Evolutionary conservation across 2,797 vertebrate species (phyloP).

Genomic region (Leucoraja ocellata): DNA sequence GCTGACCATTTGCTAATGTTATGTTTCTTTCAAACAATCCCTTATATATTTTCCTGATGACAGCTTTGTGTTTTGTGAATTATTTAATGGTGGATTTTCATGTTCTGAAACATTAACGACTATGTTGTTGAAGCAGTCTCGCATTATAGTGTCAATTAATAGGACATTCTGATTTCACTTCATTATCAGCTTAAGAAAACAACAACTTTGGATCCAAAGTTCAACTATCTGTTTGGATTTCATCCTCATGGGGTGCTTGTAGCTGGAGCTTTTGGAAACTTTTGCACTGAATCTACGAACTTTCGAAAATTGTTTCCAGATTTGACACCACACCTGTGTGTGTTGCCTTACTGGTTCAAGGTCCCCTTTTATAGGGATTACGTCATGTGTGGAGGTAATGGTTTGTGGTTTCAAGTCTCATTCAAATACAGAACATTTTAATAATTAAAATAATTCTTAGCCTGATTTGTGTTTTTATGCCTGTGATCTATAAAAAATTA

Average conservation of each 20-base stretch:
- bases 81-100: background rate
- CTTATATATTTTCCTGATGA: background rate
- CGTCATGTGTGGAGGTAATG: slow-evolving; percentile 72
- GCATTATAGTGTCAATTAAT: background rate
- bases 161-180: slow-evolving; percentile 11
- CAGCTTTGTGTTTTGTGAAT: background rate
- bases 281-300: slow-evolving; percentile 42
- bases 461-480: no score
- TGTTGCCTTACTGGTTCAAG: slow-evolving; percentile 73
- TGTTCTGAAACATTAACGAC: background rate
- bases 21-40: background rate
- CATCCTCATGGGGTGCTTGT: slow-evolving; percentile 84
- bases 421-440: background rate
- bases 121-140: background rate
- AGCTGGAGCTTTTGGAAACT: slow-evolving; percentile 71
- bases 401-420: background rate
- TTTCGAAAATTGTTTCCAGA: slow-evolving; percentile 75
- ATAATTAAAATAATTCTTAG: background rate
- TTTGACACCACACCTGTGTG: slow-evolving; percentile 70
- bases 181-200: slow-evolving; percentile 74
- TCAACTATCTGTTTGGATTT: slow-evolving; percentile 86
- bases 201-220: slow-evolving; percentile 67
- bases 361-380: slow-evolving; percentile 83
- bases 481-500: background rate
- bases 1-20: background rate